Conservation (phyloP, 2,888 invertebrate species). For the Andrena minutula region DNA sequence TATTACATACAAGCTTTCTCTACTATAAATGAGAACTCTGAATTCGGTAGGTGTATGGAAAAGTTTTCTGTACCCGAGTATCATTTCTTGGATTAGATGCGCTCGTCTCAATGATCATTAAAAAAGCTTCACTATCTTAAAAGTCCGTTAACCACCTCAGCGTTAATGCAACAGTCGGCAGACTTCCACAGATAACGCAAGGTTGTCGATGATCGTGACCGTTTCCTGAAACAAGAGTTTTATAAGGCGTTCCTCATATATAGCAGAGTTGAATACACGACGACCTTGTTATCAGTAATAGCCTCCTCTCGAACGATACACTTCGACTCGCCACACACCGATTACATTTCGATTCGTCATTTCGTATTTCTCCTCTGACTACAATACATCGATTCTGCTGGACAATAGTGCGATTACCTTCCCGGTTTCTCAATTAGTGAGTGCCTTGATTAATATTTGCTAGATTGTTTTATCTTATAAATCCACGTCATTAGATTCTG, state of each 20-base stretch:
- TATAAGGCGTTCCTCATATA: slow-evolving; percentile 20
- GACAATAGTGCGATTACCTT: neutral
- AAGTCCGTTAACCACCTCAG: neutral
- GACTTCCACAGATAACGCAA: slow-evolving; percentile 31
- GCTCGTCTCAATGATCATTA: no score
- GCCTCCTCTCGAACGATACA: slow-evolving; percentile 84
- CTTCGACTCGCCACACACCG: slow-evolving; percentile 51
- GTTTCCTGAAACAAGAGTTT: slow-evolving; percentile 14
- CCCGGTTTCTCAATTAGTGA: slow-evolving; percentile 30
- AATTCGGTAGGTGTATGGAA: no score
- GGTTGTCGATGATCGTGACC: slow-evolving; percentile 19
- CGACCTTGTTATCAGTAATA: slow-evolving; percentile 90
- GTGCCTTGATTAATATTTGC: slow-evolving; percentile 25
- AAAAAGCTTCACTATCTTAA: neutral
- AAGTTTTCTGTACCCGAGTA: no score
- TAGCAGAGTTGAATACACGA: slow-evolving; percentile 86
- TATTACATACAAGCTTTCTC: no score
- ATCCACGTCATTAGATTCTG: neutral
- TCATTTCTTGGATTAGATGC: no score
- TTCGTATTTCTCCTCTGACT: slow-evolving; percentile 36
- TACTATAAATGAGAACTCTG: no score
- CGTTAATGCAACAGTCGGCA: slow-evolving; percentile 16
- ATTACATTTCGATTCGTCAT: slow-evolving; percentile 40
- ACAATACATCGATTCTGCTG: slow-evolving; percentile 16
- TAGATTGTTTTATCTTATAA: neutral